Base-by-base conservation (phyloP, 2,888 invertebrate species). In the Micoletzkya japonica region DNA sequence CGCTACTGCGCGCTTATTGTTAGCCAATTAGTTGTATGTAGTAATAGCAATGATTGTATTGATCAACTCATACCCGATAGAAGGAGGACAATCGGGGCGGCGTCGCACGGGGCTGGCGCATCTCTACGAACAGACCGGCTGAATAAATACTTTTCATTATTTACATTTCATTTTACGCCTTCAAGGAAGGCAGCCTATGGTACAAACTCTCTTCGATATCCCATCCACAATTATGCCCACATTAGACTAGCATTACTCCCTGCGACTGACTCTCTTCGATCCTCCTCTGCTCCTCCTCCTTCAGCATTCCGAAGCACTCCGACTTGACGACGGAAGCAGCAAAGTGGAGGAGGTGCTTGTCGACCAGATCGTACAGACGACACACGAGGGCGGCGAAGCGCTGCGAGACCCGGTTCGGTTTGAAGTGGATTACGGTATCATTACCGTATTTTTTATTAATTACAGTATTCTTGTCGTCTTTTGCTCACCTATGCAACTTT, bases 331-430 rank as follows among this genome's bases (percentile, higher is more conserved):
- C 86, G 3, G 82, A 81, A 32, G 83, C 84, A 3, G 91, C 91
- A 82, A 91, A 91, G 30, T 91, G 88, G 10, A 91, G 90, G 58
- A 92, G 87, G 81, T 91, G 90, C 75, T 90, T 90, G 82, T 92
- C 92, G 37, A 91, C 89, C 57, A 90, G 89, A 32, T 84, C 82
- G 59, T 72, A 76, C 52, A 84, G 68, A 26, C 84, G 73, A 28
- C 76, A 74, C 7, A 81, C 72, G 64, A 84, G 71, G 14, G 76
- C 57, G 34, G 68, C 49, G 71, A 84, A 84, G 6, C 81, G 73
- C 83, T 84, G 67, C 52, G 81, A 63, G n/a, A 49, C n/a, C n/a
- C n/a, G n/a, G n/a, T n/a, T n/a, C n/a, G n/a, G n/a, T n/a, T n/a
- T n/a, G n/a, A n/a, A n/a, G n/a, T n/a, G n/a, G n/a, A n/a, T n/a